These are phyloP conservation scores for Eupithecia tripunctaria DNA, from an alignment of 2,888 invertebrate genomes.

Conservation along the genomic window DNA sequence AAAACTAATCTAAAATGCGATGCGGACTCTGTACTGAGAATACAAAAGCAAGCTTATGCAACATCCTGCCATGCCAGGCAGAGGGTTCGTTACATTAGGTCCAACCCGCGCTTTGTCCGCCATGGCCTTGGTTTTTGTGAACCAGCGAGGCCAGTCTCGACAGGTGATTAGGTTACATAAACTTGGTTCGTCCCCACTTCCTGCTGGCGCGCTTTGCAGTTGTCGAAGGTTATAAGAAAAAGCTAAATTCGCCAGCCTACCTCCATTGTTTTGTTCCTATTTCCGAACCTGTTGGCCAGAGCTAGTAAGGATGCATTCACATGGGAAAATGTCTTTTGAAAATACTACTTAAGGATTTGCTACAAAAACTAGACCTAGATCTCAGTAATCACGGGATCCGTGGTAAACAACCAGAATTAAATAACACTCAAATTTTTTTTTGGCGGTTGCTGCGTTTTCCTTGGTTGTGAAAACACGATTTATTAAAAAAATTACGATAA, in stretches of 20 bases:
- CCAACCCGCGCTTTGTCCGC: conserved; percentile 69
- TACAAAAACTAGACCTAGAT: too few species aligned
- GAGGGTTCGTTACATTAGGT: conserved; percentile 74
- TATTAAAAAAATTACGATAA: too few species aligned
- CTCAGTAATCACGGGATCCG: too few species aligned
- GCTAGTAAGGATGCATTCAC: conserved; percentile 61
- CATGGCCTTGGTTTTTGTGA: conserved; percentile 80
- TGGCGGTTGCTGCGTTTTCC: too few species aligned
- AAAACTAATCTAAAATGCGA: conserved; percentile 81
- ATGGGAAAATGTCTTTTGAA: conserved; percentile 42
- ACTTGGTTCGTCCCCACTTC: conserved; percentile 82
- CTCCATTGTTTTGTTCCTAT: conserved; percentile 72
- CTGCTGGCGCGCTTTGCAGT: conserved; percentile 81
- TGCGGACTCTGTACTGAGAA: conserved; percentile 68
- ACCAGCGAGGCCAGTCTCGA: conserved; percentile 72
- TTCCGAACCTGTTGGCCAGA: conserved; percentile 64
- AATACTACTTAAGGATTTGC: not conserved
- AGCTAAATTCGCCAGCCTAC: conserved; percentile 72
- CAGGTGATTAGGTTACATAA: conserved; percentile 85
- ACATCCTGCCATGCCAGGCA: conserved; percentile 79
- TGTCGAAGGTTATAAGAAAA: conserved; percentile 80
- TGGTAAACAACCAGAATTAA: too few species aligned
- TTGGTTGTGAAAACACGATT: too few species aligned
- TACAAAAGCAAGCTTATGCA: conserved; percentile 83
- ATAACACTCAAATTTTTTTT: too few species aligned